Conservation (phyloP, 2,113 vertebrate genomes). For the Ammodramus savannarum region DNA sequence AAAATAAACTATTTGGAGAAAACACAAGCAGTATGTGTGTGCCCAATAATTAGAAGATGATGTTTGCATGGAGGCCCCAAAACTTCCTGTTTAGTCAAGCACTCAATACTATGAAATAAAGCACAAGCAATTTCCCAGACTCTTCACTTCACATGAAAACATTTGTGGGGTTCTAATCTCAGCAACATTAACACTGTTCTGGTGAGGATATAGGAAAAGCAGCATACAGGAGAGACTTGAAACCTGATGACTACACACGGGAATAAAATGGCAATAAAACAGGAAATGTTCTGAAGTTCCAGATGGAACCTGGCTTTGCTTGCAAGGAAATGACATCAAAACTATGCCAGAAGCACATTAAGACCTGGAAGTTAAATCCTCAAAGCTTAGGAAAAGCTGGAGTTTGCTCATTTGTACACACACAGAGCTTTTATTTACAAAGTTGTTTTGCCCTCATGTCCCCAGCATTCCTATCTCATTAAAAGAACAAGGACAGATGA, state of each 20-base stretch:
- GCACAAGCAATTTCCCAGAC: background rate
- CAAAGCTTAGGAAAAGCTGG: slow-evolving; percentile 20
- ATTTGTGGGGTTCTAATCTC: background rate
- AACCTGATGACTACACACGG: background rate
- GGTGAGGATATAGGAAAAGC: background rate
- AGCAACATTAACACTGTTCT: background rate
- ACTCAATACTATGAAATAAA: background rate
- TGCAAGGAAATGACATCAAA: slow-evolving; percentile 52
- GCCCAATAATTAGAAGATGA: background rate
- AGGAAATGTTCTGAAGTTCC: slow-evolving; percentile 5
- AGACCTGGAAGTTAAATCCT: slow-evolving; percentile 47
- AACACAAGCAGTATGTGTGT: background rate
- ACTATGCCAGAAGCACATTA: slow-evolving; percentile 28
- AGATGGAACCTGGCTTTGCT: slow-evolving; percentile 20
- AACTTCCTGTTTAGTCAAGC: background rate
- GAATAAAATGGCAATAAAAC: slow-evolving; percentile 4
- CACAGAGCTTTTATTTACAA: slow-evolving; percentile 19
- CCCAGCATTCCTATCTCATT: slow-evolving; percentile 5
- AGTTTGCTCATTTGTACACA: slow-evolving; percentile 1
- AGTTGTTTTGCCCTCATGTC: background rate
- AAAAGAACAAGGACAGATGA: background rate
- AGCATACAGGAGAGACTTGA: background rate
- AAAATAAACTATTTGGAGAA: background rate
- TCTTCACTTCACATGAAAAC: background rate
- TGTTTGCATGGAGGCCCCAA: background rate